phyloP scores from a whole-genome alignment of 2,888 invertebrate genomes.

The Mimumesa dahlbomi region DNA sequence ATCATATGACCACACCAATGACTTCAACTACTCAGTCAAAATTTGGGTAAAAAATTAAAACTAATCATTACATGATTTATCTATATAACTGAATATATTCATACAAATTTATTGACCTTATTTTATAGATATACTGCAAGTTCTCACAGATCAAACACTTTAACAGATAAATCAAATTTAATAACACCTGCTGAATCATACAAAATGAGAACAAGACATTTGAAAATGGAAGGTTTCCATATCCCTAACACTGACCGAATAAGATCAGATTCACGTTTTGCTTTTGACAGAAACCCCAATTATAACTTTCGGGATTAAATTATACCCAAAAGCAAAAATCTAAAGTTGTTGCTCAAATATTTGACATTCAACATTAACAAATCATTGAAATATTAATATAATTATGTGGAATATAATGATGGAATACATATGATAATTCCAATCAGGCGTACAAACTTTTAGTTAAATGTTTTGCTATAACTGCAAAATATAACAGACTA shows the following conservation, averaged over 20 bases:
- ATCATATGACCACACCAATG: not conserved
- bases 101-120: too few relatives aligned
- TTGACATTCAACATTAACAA: too few relatives aligned
- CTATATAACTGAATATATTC: too few relatives aligned
- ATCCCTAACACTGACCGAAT: constrained; percentile 4
- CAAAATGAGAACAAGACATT: not conserved
- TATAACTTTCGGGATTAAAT: constrained; percentile 8
- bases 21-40: not conserved
- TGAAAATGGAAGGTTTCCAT: constrained; percentile 13
- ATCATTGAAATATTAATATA: not conserved
- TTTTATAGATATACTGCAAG: not conserved
- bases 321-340: not conserved
- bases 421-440: too few relatives aligned
- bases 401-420: not conserved
- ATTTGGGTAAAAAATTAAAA: too few relatives aligned
- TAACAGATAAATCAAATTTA: not conserved
- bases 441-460: too few relatives aligned
- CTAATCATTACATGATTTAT: too few relatives aligned
- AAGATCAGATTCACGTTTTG: not conserved
- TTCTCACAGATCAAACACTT: not conserved
- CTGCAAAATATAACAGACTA: too few relatives aligned
- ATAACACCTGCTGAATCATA: not conserved
- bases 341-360: not conserved
- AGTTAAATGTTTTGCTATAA: too few relatives aligned
- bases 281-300: not conserved